These are phyloP conservation scores for Agrotis puta DNA, from an alignment of 2,888 invertebrate species.

Conservation along the genomic window DNA sequence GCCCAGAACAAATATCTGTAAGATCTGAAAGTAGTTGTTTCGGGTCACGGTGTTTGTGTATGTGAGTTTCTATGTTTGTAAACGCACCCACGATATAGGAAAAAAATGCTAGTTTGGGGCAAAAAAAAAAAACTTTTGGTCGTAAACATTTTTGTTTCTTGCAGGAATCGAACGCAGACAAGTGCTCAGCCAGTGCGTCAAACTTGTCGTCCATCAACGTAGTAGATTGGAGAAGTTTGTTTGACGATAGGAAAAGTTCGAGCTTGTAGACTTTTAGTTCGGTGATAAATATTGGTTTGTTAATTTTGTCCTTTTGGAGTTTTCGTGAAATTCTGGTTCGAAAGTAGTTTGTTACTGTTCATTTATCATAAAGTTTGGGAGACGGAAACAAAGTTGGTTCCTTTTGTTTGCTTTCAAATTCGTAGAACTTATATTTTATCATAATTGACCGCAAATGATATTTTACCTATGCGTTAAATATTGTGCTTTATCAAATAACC, in stretches of 20 bases:
- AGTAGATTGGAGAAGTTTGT: conserved; percentile 32
- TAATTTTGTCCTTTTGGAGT: conserved; percentile 29
- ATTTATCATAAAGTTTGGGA: conserved; percentile 35
- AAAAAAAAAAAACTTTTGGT: too few relatives aligned
- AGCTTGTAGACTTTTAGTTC: conserved; percentile 3
- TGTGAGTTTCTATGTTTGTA: too few relatives aligned
- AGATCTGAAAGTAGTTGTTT: too few relatives aligned
- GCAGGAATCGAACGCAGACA: too few relatives aligned
- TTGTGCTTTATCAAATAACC: neutral
- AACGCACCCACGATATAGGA: too few relatives aligned
- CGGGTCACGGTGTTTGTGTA: too few relatives aligned
- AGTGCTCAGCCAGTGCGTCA: too few relatives aligned
- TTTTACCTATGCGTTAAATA: neutral
- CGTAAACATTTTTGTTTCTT: too few relatives aligned
- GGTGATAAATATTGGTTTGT: conserved; percentile 37
- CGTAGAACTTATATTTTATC: neutral
- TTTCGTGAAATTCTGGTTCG: conserved; percentile 16
- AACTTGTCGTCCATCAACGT: neutral
- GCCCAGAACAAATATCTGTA: too few relatives aligned
- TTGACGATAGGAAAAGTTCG: conserved; percentile 20
- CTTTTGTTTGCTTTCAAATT: neutral
- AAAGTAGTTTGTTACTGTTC: conserved; percentile 13
- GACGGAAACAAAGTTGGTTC: conserved; percentile 5
- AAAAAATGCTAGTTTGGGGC: too few relatives aligned
- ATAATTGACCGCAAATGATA: neutral